A percentile compares a stretch with the other conserved stretches of the same genome.
Conservation (phyloP, 2,113 vertebrate genomes). For the Gallinago paraguaiae region DNA sequence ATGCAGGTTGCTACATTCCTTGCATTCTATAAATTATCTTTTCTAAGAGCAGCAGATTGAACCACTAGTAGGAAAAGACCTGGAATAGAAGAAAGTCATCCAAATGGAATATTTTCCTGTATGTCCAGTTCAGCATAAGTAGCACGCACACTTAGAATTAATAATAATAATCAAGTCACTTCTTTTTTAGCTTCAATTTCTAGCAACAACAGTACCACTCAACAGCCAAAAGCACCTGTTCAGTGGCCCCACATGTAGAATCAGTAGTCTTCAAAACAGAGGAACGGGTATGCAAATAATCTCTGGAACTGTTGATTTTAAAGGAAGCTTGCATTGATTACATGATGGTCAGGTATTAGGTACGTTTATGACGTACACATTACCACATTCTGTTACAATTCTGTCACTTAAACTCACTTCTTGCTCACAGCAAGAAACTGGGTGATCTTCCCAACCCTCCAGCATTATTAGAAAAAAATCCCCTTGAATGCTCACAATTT, state of each 20-base stretch:
- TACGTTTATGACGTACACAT: conserved; percentile 71
- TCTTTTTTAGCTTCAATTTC: conserved; percentile 71
- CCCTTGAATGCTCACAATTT: conserved; percentile 74
- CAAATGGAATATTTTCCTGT: conserved; percentile 80
- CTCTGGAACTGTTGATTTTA: conserved; percentile 66
- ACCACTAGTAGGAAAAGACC: conserved; percentile 82
- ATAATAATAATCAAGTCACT: conserved; percentile 74
- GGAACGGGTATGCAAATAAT: conserved; percentile 70
- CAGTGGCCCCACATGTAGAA: conserved; percentile 75
- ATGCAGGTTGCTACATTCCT: conserved; percentile 87
- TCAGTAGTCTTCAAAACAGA: conserved; percentile 83
- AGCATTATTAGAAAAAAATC: conserved; percentile 75
- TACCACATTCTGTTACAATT: conserved; percentile 70
- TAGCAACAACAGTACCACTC: conserved; percentile 68
- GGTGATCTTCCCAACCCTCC: conserved; percentile 71
- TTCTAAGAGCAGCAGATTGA: conserved; percentile 84
- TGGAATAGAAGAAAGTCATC: conserved; percentile 83
- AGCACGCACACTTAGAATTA: conserved; percentile 78
- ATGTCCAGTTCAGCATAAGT: conserved; percentile 81
- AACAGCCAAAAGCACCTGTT: conserved; percentile 70
- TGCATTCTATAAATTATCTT: conserved; percentile 82
- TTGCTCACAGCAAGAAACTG: conserved; percentile 71
- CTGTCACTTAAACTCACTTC: conserved; percentile 67
- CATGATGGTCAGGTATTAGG: conserved; percentile 64
- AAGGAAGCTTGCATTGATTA: conserved; percentile 76